phyloP scores from a whole-genome alignment of 2,113 vertebrate species.

The Corythoichthys haematopterus region DNA sequence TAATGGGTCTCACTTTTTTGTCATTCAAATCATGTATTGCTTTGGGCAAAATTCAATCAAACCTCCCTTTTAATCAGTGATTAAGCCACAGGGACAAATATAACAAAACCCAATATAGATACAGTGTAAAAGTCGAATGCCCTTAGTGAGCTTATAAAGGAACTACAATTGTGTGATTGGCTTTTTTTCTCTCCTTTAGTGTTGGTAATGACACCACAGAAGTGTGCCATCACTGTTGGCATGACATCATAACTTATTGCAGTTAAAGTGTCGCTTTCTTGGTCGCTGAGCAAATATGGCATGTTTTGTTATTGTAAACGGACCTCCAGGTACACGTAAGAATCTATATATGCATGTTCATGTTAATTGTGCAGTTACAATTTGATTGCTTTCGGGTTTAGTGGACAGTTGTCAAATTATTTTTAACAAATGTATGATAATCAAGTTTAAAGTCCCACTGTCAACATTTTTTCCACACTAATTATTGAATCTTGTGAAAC shows the following conservation, averaged over 20 bases:
- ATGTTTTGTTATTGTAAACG: no score
- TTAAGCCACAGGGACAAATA: slow-evolving; percentile 5
- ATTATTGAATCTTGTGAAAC: no score
- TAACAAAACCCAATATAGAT: background rate
- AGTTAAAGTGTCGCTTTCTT: background rate
- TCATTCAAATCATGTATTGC: slow-evolving; percentile 41
- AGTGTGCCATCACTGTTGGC: background rate
- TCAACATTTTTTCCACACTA: no score
- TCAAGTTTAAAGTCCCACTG: background rate
- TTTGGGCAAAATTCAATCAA: slow-evolving; percentile 33
- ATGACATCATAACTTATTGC: background rate
- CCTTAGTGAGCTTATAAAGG: background rate
- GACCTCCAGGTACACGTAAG: no score
- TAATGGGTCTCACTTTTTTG: slow-evolving; percentile 26
- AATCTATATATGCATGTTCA: background rate
- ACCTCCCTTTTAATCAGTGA: background rate
- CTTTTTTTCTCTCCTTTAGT: background rate
- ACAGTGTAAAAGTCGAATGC: background rate
- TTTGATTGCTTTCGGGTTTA: background rate
- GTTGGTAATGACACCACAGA: background rate
- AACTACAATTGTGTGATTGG: background rate
- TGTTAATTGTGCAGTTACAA: background rate
- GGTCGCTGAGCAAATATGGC: background rate
- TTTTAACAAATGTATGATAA: background rate
- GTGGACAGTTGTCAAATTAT: background rate